Base-by-base conservation (phyloP, 1,140 invertebrate species). In the Bombus balteatus region DNA sequence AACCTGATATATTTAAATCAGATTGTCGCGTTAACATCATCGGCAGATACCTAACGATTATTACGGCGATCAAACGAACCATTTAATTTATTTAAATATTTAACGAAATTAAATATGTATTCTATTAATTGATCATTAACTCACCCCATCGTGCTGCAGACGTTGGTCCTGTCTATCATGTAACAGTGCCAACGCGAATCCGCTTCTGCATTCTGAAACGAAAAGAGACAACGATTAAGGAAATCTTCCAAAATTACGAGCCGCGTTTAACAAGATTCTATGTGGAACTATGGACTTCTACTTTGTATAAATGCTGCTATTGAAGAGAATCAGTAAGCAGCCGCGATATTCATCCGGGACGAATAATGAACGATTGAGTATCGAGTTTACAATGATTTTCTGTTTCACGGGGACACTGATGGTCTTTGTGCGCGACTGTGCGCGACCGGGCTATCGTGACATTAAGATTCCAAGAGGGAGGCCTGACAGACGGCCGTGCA, bases 321-420 rank as follows among this genome's bases (percentile, higher is more conserved):
- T 89, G 75, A 90, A n/a, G 15, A 47, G 18, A 10, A 74, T 74
- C 71, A 4, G 10, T 9, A 15, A 37, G 28, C 78, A 66, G 57
- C 57, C 34, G 25, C 65, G 41, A 32, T 82, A 65, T 72, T 75
- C 82, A 70, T 81, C 77, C 47, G 57, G 43, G 15, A 65, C 72
- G 73, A 66, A 91, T 92, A 88, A 92, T 53, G 87, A 78, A 77
- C 87, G 92, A 91, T 89, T 93, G 89, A 93, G 92, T 86, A 81
- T 83, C 75, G 78, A 76, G 68, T 83, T 65, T 87, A 95, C 93
- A 94, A 93, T 89, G 92, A 94, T 93, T 93, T 94, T 92, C 94
- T 94, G 93, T 95, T 94, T 86, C 78, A 79, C 62, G 85, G 91
- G 47, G 85, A 94, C 92, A 94, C 90, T 93, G 92, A 87, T 68